These are phyloP conservation scores for Rostrhamus sociabilis DNA, from an alignment of 2,797 vertebrate species.

Conservation along the genomic window DNA sequence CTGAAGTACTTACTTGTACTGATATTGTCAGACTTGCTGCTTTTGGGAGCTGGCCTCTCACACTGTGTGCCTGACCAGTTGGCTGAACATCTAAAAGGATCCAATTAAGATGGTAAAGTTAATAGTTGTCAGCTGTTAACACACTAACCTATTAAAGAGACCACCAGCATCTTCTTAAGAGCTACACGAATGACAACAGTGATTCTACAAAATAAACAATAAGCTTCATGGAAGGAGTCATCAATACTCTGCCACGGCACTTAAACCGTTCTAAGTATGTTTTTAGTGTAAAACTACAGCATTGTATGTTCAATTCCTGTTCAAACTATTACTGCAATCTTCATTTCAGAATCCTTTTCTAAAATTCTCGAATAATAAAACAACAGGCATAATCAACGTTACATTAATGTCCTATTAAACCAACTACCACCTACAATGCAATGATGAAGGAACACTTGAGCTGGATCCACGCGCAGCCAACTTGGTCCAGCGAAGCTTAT, in stretches of 20 bases:
- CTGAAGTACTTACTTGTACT: slow-evolving; percentile 87
- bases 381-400: neutral
- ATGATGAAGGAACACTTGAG: neutral
- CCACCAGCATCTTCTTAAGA: neutral
- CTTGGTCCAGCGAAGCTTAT: neutral
- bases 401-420: neutral
- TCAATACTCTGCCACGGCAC: neutral
- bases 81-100: slow-evolving; percentile 90
- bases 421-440: neutral
- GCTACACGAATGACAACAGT: neutral
- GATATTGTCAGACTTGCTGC: slow-evolving; percentile 95
- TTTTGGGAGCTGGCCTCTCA: slow-evolving; percentile 96
- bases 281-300: neutral
- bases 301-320: neutral
- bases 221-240: neutral
- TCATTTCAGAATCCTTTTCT: neutral
- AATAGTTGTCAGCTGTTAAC: slow-evolving; percentile 37
- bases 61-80: slow-evolving; percentile 99
- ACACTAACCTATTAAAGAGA: neutral
- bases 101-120: slow-evolving; percentile 65
- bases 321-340: neutral
- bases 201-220: neutral
- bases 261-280: neutral
- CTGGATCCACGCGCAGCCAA: neutral
- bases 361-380: neutral